Percentiles rank a stretch among this genome's conserved stretches.
These are phyloP conservation scores for Catocala sponsa DNA, from an alignment of 2,888 invertebrate genomes.

Conservation along the genomic window DNA sequence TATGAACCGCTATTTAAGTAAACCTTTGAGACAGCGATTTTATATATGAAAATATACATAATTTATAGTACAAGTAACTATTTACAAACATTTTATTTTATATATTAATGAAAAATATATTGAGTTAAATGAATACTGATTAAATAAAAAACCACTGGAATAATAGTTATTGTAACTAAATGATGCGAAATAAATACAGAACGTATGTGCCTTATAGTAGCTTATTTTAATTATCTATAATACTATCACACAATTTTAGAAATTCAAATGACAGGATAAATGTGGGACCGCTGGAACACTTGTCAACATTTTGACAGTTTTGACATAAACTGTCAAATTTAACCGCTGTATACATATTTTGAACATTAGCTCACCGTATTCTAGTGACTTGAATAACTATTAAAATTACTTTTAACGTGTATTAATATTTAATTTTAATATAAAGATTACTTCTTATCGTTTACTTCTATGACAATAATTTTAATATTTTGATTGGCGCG, in stretches of 20 bases:
- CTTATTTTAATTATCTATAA: conserved; percentile 54
- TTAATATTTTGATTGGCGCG: no score
- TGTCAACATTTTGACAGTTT: conserved; percentile 28
- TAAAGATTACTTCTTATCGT: conserved; percentile 1
- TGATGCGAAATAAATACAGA: conserved; percentile 50
- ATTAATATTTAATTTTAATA: conserved; percentile 5
- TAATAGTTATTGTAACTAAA: conserved; percentile 49
- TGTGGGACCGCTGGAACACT: conserved; percentile 20
- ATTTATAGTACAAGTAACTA: conserved; percentile 69
- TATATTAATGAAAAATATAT: conserved; percentile 53
- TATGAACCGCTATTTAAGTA: conserved; percentile 67
- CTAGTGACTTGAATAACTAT: conserved; percentile 8
- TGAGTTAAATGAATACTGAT: conserved; percentile 78
- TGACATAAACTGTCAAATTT: conserved; percentile 23
- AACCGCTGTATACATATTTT: conserved; percentile 9
- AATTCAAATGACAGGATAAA: conserved; percentile 37
- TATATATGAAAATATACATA: conserved; percentile 81
- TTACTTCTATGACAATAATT: no score
- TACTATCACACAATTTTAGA: conserved; percentile 70
- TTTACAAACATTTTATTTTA: conserved; percentile 68
- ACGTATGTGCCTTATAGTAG: conserved; percentile 50
- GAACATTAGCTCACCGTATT: conserved; percentile 15
- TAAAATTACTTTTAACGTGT: conserved; percentile 8
- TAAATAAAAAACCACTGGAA: conserved; percentile 65
- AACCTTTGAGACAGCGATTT: conserved; percentile 67